Base-by-base conservation (phyloP, 2,888 invertebrate species). In the Paralinhomoeus sp. region DNA sequence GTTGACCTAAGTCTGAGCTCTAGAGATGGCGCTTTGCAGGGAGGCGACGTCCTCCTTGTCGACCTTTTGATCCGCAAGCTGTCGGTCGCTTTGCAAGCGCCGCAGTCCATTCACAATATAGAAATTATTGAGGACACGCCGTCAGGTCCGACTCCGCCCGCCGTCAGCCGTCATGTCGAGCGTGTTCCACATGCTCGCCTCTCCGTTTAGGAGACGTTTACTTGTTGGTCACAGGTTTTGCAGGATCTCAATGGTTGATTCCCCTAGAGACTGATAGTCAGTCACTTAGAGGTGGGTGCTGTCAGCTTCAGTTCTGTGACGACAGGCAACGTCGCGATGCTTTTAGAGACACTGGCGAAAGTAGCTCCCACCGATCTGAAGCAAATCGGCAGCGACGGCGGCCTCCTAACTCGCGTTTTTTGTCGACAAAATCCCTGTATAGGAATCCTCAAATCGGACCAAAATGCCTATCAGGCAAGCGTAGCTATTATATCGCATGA, bases 281-380 rank as follows among this genome's bases (percentile, higher is more conserved):
- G 21, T 22, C 34, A 3, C 5, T 44, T 2, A 15, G 44, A 35
- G 44, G 44, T 44, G 18, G 5, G 13, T n/a, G n/a, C n/a, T n/a
- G n/a, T n/a, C n/a, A n/a, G n/a, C n/a, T n/a, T n/a, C n/a, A n/a
- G n/a, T n/a, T n/a, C n/a, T n/a, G n/a, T n/a, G n/a, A n/a, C n/a
- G n/a, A n/a, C n/a, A n/a, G 27, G 7, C 7, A 27, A 27, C 5
- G 27, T 27, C 27, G 5, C 3, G 36, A 18, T 38, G 20, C 15
- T 38, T 38, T 24, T 13, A 44, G 44, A 44, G 33, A 44, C 44
- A 3, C 35, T 44, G 17, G n/a, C 18, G 2, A 35, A 24, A 15
- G 33, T 44, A 2, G 40, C 40, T 23, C 44, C 44, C 2, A 40
- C 44, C 20, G 44, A 44, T 13, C 24, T 44, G 40, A 33, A 36